Evolutionary conservation across 1,140 invertebrate species (phyloP).

Genomic region (Lycorma delicatula): DNA sequence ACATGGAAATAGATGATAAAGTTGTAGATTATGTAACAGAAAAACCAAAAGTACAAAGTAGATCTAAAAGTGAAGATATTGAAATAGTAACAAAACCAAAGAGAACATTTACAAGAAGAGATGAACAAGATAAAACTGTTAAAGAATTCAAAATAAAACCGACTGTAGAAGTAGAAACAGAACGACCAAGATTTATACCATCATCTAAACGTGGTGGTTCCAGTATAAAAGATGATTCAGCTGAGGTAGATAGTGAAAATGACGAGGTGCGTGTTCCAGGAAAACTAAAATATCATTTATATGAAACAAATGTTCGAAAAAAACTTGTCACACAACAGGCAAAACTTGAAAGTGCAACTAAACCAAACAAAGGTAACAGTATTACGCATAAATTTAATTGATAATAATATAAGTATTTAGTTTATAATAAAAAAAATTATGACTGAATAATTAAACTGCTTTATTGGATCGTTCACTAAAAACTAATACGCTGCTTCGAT

Average conservation of each 20-base stretch:
- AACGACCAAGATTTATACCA: not conserved
- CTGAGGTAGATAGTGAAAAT: slow-evolving; percentile 5
- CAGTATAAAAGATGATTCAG: not conserved
- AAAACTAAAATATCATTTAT: slow-evolving; percentile 20
- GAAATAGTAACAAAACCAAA: slow-evolving; percentile 6
- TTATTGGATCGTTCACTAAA: too few species aligned
- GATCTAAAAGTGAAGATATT: too few species aligned
- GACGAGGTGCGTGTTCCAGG: slow-evolving; percentile 12
- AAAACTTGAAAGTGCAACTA: slow-evolving; percentile 7
- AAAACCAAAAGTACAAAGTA: too few species aligned
- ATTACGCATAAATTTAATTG: slow-evolving; percentile 5
- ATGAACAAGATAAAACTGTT: not conserved
- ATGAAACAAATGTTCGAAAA: slow-evolving; percentile 3
- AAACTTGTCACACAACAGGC: not conserved
- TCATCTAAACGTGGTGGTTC: not conserved
- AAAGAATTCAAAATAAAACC: not conserved
- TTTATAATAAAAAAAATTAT: too few species aligned
- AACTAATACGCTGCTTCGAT: too few species aligned
- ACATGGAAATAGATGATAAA: too few species aligned
- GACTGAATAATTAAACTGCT: too few species aligned
- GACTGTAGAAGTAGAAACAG: slow-evolving; percentile 1
- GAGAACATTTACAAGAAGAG: slow-evolving; percentile 3
- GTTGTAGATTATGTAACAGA: too few species aligned
- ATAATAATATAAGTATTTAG: too few species aligned
- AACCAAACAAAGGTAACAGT: not conserved